phyloP scores from a whole-genome alignment of 2,113 vertebrate genomes.

The Phalacrocorax aristotelis region DNA sequence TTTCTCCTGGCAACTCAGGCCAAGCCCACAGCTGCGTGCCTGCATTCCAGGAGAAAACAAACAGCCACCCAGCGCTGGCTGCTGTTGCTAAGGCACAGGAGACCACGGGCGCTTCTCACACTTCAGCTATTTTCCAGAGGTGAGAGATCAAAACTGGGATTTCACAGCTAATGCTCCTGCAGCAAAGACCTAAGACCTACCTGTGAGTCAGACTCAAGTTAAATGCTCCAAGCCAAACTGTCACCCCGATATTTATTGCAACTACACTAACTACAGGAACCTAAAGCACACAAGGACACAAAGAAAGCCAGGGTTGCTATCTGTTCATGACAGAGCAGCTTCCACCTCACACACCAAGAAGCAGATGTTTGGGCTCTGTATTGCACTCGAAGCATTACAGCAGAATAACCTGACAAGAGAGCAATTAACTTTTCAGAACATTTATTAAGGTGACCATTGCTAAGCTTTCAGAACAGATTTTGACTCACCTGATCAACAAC shows the following conservation, averaged over 20 bases:
- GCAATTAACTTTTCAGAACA: not conserved
- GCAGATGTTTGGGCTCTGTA: fast-evolving
- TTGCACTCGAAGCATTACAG: no score
- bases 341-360: not conserved
- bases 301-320: fast-evolving
- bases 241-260: fast-evolving
- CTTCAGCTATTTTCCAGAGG: not conserved
- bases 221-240: fast-evolving
- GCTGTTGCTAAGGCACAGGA: not conserved
- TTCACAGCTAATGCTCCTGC: not conserved
- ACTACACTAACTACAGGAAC: not conserved
- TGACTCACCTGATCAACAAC: not conserved
- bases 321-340: not conserved
- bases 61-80: not conserved
- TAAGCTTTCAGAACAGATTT: not conserved
- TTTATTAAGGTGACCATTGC: not conserved
- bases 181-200: not conserved
- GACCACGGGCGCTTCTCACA: fast-evolving
- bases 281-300: fast-evolving
- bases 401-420: fast-evolving
- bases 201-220: fast-evolving
- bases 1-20: not conserved
- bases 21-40: not conserved
- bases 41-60: not conserved
- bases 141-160: not conserved